phyloP scores from a whole-genome alignment of 2,888 invertebrate species.

The Brachycybe producta region DNA sequence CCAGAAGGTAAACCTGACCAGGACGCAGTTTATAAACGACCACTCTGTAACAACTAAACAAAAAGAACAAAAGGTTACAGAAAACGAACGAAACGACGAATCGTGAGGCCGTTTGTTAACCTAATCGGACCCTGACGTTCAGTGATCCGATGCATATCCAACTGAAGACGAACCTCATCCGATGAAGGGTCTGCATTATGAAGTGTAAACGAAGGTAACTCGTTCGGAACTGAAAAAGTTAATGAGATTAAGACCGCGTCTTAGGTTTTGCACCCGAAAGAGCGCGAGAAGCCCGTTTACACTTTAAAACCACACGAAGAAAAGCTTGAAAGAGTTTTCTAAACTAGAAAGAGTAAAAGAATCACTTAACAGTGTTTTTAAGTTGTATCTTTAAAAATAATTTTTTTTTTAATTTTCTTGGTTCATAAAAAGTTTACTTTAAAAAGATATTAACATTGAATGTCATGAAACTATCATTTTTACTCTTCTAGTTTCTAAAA shows the following conservation, averaged over 20 bases:
- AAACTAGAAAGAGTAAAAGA: constrained; percentile 49
- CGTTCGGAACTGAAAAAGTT: constrained; percentile 34
- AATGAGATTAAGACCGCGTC: constrained; percentile 16
- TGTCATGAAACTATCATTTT: too few relatives aligned
- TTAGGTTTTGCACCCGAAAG: constrained; percentile 21
- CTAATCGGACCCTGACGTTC: constrained; percentile 79
- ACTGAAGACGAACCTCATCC: constrained; percentile 51
- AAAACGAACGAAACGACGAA: neutral
- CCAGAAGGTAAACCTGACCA: constrained; percentile 22
- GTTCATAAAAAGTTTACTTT: too few relatives aligned
- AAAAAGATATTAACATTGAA: too few relatives aligned
- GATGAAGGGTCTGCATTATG: constrained; percentile 43
- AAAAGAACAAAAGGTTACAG: neutral
- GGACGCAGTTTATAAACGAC: constrained; percentile 23
- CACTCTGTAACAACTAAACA: constrained; percentile 24
- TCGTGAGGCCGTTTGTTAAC: constrained; percentile 45
- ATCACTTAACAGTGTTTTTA: too few relatives aligned
- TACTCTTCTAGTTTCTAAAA: too few relatives aligned
- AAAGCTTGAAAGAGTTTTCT: constrained; percentile 38
- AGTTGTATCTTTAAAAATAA: too few relatives aligned
- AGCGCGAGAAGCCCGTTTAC: too few relatives aligned
- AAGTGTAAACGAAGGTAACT: constrained; percentile 27
- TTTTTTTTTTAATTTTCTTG: too few relatives aligned
- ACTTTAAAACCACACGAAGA: too few relatives aligned
- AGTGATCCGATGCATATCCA: constrained; percentile 54